Base-by-base conservation (phyloP, 2,113 vertebrate species). In the Psittacus erithacus region DNA sequence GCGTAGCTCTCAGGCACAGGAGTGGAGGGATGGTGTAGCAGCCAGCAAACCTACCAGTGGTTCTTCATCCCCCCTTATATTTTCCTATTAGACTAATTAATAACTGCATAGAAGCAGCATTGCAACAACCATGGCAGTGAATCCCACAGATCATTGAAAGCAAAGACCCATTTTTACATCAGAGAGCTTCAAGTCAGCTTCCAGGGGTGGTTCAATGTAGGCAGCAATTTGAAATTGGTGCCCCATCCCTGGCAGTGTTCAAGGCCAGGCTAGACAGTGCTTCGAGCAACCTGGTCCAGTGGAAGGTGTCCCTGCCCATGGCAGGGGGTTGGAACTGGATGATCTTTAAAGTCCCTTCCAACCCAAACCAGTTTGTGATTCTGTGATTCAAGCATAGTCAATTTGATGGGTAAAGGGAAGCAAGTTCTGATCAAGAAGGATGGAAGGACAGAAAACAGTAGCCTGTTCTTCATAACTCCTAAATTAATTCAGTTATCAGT, bases 1-100 rank as follows among this genome's bases (percentile, higher is more conserved):
- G 44, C 33, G 27, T 16, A 53, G 19, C 23, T 47, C 9, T 1
- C 60, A 70, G 3, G 5, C 18, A 1, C 1, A 0, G 46, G 20
- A 52, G 38, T 15, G 3, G 11, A 90, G 62, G 13, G 11, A 29
- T 2, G 4, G 13, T 39, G 35, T 13, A 29, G 19, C 44, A 74
- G 53, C 44, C 53, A 46, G 29, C 63, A 65, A 91, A 63, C 5
- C 24, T 74, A 29, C 22, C 17, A 10, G 18, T 25, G 23, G 29
- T 28, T 46, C 49, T 57, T 52, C 31, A 31, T 8, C 3, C 3
- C 13, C 29, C 12, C 22, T n/a, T 28, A 9, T 38, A 35, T 47
- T 80, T 86, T 81, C 22, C 19, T 77, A 7, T 76, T 86, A 41
- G 14, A 29, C 27, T 80, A 28, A 63, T 55, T 78, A 80, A n/a